Evolutionary conservation across 2,888 invertebrate species (phyloP).

Genomic region (Cerastoderma edule): DNA sequence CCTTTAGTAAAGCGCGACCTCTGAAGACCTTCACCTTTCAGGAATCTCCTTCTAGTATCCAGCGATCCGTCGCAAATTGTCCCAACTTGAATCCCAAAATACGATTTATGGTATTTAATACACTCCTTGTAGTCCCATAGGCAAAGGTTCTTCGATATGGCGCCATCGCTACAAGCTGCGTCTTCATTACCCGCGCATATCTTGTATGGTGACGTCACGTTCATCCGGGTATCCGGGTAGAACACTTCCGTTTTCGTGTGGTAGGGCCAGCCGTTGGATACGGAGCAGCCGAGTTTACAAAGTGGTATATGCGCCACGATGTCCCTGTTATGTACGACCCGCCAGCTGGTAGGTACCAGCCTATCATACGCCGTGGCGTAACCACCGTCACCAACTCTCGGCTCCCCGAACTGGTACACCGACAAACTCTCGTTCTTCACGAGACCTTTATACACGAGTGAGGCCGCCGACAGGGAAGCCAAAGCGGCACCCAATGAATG

Average conservation of each 20-base stretch:
- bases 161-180: slow-evolving; percentile 7
- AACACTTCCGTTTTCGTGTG: slow-evolving; percentile 38
- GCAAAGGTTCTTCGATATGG: slow-evolving; percentile 3
- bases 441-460: slow-evolving; percentile 26
- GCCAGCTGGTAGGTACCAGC: slow-evolving; percentile 40
- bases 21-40: not conserved
- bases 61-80: slow-evolving; percentile 1
- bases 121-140: not conserved
- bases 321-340: slow-evolving; percentile 40
- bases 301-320: slow-evolving; percentile 27
- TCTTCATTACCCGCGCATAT: slow-evolving; percentile 43
- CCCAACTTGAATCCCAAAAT: slow-evolving; percentile 13
- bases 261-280: slow-evolving; percentile 19
- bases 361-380: slow-evolving; percentile 35
- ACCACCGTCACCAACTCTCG: slow-evolving; percentile 38
- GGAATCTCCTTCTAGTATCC: not conserved
- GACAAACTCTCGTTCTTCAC: slow-evolving; percentile 13
- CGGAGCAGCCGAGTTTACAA: slow-evolving; percentile 17
- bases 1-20: not conserved
- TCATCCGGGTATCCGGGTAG: slow-evolving; percentile 25
- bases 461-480: slow-evolving; percentile 33
- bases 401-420: slow-evolving; percentile 46
- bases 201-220: slow-evolving; percentile 12
- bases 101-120: slow-evolving; percentile 18
- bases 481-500: slow-evolving; percentile 46